Base-by-base conservation (phyloP, 2,888 invertebrate species). In the Pyralis farinalis region DNA sequence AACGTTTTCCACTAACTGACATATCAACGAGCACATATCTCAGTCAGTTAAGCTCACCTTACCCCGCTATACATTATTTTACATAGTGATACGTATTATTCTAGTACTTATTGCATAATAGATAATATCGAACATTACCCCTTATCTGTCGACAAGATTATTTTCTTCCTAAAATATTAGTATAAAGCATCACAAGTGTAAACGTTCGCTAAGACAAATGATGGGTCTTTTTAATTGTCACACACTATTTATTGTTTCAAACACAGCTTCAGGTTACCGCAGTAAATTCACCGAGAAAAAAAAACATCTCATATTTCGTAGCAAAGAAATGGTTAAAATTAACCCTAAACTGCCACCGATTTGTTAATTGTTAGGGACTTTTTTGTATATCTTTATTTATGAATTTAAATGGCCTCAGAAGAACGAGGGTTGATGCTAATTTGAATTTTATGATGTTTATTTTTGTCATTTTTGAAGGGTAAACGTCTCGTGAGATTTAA, bases 401-500 rank as follows among this genome's bases (percentile, higher is more conserved):
- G 84, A 83, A 81, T 80, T 79, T 68, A 77, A 84, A 82, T 80
- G 75, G 79, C 71, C 74, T 70, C 72, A 58, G 63, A 77, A 83
- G 81, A 71, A 61, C 57, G 60, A 65, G 84, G 85, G 79, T 74
- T 73, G 71, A 65, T 63, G 79, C 77, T 82, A 81, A 87, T 87
- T 86, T 81, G 77, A 82, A 84, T 83, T 87, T 87, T 86, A 85
- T 74, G 79, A 70, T 75, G 68, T 81, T 76, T 81, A 79, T 85
- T 84, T 87, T 84, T 75, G 68, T 60, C 55, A 53, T 59, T 54
- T 54, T 44, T 48, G 64, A 72, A 70, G 70, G 77, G 75, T 64
- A 31, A 34, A 21, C 57, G 51, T 74, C 82, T 63, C 75, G 12
- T 21, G 68, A 46, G 82, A 9, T 11, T 33, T 58, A 59, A 47